A percentile compares a stretch with the other conserved stretches of the same genome.
Evolutionary conservation across 2,113 vertebrate genomes (phyloP).

Genomic region (Petaurus breviceps): DNA sequence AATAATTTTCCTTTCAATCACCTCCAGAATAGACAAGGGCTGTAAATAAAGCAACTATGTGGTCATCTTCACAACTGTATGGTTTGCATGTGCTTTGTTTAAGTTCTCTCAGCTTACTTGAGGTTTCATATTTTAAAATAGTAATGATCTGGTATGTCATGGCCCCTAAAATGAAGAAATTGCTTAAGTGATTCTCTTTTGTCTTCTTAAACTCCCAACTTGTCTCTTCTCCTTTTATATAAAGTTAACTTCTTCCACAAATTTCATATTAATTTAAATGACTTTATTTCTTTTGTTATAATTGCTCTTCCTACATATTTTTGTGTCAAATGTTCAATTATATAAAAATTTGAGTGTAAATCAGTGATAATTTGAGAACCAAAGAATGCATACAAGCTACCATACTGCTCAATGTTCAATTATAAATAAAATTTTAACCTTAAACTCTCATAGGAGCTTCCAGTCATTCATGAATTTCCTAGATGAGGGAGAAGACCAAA

Average conservation of each 20-base stretch:
- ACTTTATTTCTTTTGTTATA: background rate
- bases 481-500: too few species aligned
- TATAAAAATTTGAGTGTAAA: background rate
- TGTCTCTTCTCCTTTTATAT: background rate
- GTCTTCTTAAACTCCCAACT: too few species aligned
- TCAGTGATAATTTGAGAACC: too few species aligned
- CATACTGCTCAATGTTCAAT: too few species aligned
- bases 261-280: background rate
- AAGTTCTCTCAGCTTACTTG: background rate
- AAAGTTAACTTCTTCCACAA: background rate
- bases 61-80: background rate
- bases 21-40: background rate
- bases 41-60: background rate
- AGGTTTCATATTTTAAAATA: background rate
- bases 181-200: background rate
- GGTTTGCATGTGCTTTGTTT: background rate
- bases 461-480: too few species aligned
- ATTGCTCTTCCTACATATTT: background rate
- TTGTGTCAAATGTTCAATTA: background rate
- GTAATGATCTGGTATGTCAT: background rate
- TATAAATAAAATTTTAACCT: too few species aligned
- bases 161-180: background rate
- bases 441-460: too few species aligned
- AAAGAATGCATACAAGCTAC: too few species aligned
- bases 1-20: background rate